Evolutionary conservation across 2,888 invertebrate genomes (phyloP), one percentile per base, ranked within the genome.

Genomic region (Epinotia bilunana): DNA sequence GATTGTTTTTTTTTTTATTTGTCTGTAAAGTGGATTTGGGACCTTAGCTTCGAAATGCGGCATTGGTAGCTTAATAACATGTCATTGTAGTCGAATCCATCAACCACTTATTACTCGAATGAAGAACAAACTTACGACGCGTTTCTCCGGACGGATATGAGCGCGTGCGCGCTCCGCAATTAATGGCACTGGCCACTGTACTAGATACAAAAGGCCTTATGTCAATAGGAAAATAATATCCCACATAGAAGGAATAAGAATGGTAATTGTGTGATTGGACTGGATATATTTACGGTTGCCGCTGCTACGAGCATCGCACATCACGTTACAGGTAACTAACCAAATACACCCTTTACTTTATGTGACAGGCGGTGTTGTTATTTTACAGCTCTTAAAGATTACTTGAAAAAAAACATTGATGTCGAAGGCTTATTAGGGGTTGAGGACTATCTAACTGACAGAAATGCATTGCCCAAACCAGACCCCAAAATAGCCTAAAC

Each of bases 41-140:
- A 53, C 7, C 6, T 53, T 7, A n/a, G 39, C 13, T 63, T 46
- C 9, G 3, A 23, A 9, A 33, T 61, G 16, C 23, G 20, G n/a
- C 33, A 58, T 33, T 11, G 33, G 63, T 55, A 63, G 63, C 39
- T 53, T 63, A 55, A 55, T 72, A 55, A 55, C 20, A 33, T 39
- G 23, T 63, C 39, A 33, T 7, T 33, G 33, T 33, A 5, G 55
- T 28, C 5, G 5, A 7, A 2, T 33, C 0, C 33, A 18, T 5
- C 33, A 43, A 63, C 63, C n/a, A 43, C 43, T 72, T 57, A 72
- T 63, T 63, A 72, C 62, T 57, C 28, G 43, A 39, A 63, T 23
- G 62, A 43, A 72, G 72, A 57, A 43, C 71, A 61, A 46, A 16
- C 62, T 2, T 23, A 43, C 57, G 16, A 43, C 33, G 33, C 39